phyloP scores from a whole-genome alignment of 2,888 invertebrate species.

The Caenorhabditis wallacei region DNA sequence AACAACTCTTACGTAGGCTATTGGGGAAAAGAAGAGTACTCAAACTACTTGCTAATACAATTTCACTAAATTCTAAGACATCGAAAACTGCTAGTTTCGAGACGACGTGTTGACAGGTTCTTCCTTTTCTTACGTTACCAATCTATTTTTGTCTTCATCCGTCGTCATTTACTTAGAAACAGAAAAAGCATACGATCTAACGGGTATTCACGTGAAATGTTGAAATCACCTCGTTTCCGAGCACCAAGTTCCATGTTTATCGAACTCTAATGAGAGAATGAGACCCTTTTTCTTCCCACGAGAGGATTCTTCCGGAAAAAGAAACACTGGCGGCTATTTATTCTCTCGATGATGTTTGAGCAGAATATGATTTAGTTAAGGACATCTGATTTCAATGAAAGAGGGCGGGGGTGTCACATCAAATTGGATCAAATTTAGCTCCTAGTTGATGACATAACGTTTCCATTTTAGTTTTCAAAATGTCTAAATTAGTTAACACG shows the following conservation, averaged over 20 bases:
- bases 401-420: constrained; percentile 47
- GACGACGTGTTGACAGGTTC: constrained; percentile 59
- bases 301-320: constrained; percentile 20
- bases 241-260: constrained; percentile 33
- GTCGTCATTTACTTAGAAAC: constrained; percentile 44
- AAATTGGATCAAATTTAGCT: constrained; percentile 12
- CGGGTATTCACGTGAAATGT: constrained; percentile 40
- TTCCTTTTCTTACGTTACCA: constrained; percentile 16
- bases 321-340: constrained; percentile 22
- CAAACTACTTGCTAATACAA: constrained; percentile 49
- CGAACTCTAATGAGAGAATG: constrained; percentile 30
- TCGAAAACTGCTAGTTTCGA: constrained; percentile 49
- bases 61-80: constrained; percentile 46
- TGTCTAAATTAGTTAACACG: background rate
- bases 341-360: constrained; percentile 51
- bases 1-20: constrained; percentile 38
- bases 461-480: background rate
- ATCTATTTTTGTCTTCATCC: constrained; percentile 44
- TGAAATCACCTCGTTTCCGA: constrained; percentile 15
- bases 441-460: constrained; percentile 24
- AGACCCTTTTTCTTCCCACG: constrained; percentile 17
- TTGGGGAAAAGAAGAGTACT: constrained; percentile 23
- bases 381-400: constrained; percentile 48
- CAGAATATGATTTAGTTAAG: constrained; percentile 52
- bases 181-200: constrained; percentile 20